Conservation (phyloP, 2,888 invertebrate genomes). For the Harpalus rufipes region DNA sequence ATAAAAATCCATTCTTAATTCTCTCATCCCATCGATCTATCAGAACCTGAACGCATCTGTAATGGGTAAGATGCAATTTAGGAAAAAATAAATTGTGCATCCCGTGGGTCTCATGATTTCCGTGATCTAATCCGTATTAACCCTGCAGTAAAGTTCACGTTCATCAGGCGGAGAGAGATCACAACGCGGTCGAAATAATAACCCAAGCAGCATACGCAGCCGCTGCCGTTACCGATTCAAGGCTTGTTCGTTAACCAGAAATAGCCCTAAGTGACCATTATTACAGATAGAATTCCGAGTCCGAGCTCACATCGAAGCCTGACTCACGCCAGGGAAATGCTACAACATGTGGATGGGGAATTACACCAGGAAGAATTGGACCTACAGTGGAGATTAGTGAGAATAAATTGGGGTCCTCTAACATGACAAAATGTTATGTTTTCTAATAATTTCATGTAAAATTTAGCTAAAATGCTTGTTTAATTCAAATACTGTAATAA, state of each 20-base stretch:
- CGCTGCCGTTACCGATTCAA: conserved; percentile 60
- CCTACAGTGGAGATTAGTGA: background rate
- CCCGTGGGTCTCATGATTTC: conserved; percentile 29
- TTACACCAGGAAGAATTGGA: background rate
- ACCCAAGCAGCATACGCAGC: conserved; percentile 50
- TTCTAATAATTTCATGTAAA: no score
- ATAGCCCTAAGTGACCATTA: conserved; percentile 70
- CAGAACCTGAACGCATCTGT: background rate
- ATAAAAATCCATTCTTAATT: conserved; percentile 28
- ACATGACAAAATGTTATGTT: no score
- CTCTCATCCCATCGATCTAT: background rate
- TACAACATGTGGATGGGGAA: conserved; percentile 6
- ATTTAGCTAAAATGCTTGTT: no score
- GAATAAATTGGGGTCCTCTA: background rate
- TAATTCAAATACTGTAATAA: no score
- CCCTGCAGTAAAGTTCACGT: conserved; percentile 19
- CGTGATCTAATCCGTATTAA: conserved; percentile 47
- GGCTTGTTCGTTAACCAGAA: conserved; percentile 69
- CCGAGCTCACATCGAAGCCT: conserved; percentile 42
- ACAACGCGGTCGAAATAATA: conserved; percentile 61
- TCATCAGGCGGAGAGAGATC: conserved; percentile 42
- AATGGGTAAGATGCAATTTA: conserved; percentile 44
- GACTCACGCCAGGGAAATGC: conserved; percentile 25
- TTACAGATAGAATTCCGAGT: conserved; percentile 67
- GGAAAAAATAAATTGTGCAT: conserved; percentile 43